phyloP scores from a whole-genome alignment of 2,113 vertebrate genomes.

The Dasypus novemcinctus region DNA sequence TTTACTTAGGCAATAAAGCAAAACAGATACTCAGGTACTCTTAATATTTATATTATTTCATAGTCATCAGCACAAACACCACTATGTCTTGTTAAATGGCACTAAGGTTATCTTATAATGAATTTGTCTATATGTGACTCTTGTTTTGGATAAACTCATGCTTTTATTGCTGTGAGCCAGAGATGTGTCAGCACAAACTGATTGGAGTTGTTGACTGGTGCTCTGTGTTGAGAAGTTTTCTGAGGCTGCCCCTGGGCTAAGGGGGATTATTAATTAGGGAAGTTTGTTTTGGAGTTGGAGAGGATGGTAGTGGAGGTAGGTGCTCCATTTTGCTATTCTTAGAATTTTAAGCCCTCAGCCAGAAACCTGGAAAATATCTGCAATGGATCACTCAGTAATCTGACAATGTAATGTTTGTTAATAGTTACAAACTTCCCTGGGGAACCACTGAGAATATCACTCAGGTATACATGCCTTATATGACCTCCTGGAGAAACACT shows the following conservation, averaged over 20 bases:
- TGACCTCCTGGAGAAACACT: not conserved
- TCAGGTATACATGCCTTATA: not conserved
- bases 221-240: not conserved
- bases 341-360: not conserved
- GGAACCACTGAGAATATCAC: not conserved
- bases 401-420: not conserved
- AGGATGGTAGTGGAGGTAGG: not conserved
- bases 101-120: not conserved
- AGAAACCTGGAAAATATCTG: not conserved
- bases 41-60: not conserved
- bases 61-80: not conserved
- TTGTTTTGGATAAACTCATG: not conserved
- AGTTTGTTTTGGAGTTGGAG: not conserved
- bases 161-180: not conserved
- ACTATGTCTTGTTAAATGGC: not conserved
- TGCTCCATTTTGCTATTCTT: not conserved
- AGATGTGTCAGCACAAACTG: not conserved
- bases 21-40: not conserved
- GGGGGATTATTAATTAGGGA: not conserved
- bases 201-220: not conserved
- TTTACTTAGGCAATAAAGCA: not conserved
- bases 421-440: not conserved
- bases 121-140: not conserved
- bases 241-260: not conserved
- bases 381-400: not conserved